A percentile compares a stretch with the other conserved stretches of the same genome.
Conservation (phyloP, 2,797 vertebrate genomes). For the Phrynocephalus forsythii region DNA sequence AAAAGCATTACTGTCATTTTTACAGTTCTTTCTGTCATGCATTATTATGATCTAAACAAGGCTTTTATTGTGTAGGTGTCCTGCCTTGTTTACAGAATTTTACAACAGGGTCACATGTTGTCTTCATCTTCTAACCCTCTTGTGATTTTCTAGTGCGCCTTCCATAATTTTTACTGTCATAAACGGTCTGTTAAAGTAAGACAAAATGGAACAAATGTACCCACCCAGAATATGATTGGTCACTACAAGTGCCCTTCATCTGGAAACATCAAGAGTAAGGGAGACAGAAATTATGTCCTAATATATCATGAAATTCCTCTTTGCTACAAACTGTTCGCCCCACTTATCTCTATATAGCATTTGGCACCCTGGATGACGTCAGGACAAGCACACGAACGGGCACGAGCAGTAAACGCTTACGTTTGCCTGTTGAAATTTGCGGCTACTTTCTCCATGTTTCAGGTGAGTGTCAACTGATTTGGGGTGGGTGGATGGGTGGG, state of each 20-base stretch:
- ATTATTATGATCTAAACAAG: not conserved
- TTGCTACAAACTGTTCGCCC: not conserved
- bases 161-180: not conserved
- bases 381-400: conserved; percentile 60
- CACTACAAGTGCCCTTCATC: not conserved
- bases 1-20: not conserved
- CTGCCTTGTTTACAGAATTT: not conserved
- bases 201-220: not conserved
- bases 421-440: conserved; percentile 60
- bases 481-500: no score
- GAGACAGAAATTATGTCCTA: not conserved
- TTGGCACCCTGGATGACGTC: conserved; percentile 71
- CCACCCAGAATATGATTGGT: not conserved
- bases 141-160: not conserved
- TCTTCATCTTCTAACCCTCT: not conserved
- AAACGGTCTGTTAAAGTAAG: not conserved
- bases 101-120: not conserved
- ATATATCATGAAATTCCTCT: not conserved
- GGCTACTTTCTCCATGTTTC: conserved; percentile 34
- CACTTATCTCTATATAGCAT: conserved; percentile 55
- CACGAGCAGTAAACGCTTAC: conserved; percentile 58
- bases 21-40: no score
- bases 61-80: not conserved
- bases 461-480: conserved; percentile 51
- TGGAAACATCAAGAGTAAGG: not conserved